phyloP scores from a whole-genome alignment of 2,797 vertebrate species.

The Tiaroga cobitis region DNA sequence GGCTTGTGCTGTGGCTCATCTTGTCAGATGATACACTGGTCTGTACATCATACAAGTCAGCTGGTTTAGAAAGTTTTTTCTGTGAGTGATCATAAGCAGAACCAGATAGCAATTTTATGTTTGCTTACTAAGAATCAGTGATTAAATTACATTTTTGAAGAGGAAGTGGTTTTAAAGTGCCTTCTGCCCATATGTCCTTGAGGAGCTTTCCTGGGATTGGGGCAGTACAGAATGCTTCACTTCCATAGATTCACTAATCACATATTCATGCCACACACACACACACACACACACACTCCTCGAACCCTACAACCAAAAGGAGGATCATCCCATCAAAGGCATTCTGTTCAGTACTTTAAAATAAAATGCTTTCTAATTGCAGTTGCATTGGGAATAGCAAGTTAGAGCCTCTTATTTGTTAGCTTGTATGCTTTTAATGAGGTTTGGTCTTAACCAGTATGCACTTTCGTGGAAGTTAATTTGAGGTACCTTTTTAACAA shows the following conservation, averaged over 20 bases:
- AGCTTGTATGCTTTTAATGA: constrained; percentile 20
- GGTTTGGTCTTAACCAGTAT: constrained; percentile 9
- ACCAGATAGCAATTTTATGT: constrained; percentile 16
- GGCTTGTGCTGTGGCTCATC: constrained; percentile 12
- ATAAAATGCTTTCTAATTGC: not conserved
- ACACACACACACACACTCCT: too few relatives aligned
- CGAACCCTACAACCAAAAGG: not conserved
- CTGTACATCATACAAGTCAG: constrained; percentile 16
- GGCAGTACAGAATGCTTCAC: constrained; percentile 18
- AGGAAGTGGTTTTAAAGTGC: constrained; percentile 70
- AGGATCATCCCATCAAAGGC: not conserved
- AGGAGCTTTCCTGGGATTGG: constrained; percentile 5
- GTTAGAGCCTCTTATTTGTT: constrained; percentile 9
- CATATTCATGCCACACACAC: too few relatives aligned
- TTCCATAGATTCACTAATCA: not conserved
- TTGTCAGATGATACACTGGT: constrained; percentile 9
- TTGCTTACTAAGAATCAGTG: not conserved
- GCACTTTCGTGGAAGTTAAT: constrained; percentile 20
- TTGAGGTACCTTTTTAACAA: not conserved
- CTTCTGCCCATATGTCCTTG: constrained; percentile 65
- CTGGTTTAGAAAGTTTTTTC: constrained; percentile 4
- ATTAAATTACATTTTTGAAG: constrained; percentile 16
- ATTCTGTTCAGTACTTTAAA: not conserved
- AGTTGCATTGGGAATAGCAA: not conserved
- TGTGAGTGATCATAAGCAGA: constrained; percentile 36